Conservation (phyloP, 2,888 invertebrate species). For the Diabrotica balteata region DNA sequence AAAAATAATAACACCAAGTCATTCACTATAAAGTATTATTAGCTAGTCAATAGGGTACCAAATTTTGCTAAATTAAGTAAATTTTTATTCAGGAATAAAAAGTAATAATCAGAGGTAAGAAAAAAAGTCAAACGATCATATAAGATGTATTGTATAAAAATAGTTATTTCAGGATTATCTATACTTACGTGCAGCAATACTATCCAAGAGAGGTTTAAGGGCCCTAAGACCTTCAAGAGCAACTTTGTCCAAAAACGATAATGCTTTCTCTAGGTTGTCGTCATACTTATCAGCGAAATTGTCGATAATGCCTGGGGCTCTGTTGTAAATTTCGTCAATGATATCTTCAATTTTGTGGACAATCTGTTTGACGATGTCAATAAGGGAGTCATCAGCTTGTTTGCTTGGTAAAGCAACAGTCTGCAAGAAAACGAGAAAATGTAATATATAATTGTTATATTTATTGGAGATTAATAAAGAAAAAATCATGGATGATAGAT, state of each 20-base stretch:
- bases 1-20: too few species aligned
- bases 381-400: background rate
- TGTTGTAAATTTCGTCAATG: background rate
- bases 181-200: background rate
- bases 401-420: conserved; percentile 12
- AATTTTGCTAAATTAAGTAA: too few species aligned
- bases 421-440: background rate
- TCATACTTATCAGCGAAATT: background rate
- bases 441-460: too few species aligned
- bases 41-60: too few species aligned
- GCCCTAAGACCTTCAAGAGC: background rate
- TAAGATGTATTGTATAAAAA: too few species aligned
- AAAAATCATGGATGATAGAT: too few species aligned
- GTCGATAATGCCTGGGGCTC: background rate
- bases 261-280: background rate
- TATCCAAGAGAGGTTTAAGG: background rate
- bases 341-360: conserved; percentile 7
- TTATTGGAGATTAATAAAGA: too few species aligned
- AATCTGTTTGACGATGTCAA: conserved; percentile 7
- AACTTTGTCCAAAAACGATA: background rate
- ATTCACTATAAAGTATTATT: too few species aligned
- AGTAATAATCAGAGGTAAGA: too few species aligned
- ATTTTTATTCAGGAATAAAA: too few species aligned
- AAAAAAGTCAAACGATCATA: too few species aligned
- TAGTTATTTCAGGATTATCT: too few species aligned